These are phyloP conservation scores for Enteromius anoplus DNA, from an alignment of 2,797 vertebrate genomes.

Conservation along the genomic window DNA sequence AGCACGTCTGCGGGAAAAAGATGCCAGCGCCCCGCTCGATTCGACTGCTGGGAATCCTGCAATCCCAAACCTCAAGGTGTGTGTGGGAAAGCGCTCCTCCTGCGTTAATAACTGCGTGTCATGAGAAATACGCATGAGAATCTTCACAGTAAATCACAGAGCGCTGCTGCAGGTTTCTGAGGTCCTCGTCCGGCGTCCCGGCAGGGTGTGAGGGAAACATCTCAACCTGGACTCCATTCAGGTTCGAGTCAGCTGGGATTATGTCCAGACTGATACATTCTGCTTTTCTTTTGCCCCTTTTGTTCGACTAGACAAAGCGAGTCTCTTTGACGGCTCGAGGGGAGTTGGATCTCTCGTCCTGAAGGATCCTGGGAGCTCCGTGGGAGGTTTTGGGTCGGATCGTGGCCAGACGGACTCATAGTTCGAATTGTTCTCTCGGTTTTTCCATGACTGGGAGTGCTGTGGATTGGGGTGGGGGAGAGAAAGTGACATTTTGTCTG, in stretches of 20 bases:
- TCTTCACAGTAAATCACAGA: conserved; percentile 29
- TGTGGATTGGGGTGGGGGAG: conserved; percentile 51
- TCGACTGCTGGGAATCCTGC: conserved; percentile 13
- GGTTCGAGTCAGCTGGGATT: conserved; percentile 61
- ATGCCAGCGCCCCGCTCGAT: background rate
- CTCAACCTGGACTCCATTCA: conserved; percentile 53
- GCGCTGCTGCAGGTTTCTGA: background rate
- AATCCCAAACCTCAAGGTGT: conserved; percentile 19
- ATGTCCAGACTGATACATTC: conserved; percentile 74
- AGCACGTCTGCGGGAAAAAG: background rate
- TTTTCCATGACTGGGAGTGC: conserved; percentile 70
- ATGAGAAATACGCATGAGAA: background rate
- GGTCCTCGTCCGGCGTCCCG: background rate
- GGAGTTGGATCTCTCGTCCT: conserved; percentile 48
- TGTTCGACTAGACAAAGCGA: conserved; percentile 49
- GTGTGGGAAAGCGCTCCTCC: conserved; percentile 26
- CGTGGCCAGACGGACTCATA: conserved; percentile 69
- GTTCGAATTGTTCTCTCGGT: conserved; percentile 67
- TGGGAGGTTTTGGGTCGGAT: conserved; percentile 40
- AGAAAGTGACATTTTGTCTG: conserved; percentile 67
- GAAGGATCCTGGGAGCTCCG: conserved; percentile 26
- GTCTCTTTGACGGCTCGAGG: conserved; percentile 69
- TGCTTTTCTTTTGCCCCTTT: conserved; percentile 71
- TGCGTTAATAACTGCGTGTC: background rate
- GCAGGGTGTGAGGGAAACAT: conserved; percentile 9